Conservation (phyloP, 2,797 vertebrate genomes). For the Enteromius argenteus region DNA sequence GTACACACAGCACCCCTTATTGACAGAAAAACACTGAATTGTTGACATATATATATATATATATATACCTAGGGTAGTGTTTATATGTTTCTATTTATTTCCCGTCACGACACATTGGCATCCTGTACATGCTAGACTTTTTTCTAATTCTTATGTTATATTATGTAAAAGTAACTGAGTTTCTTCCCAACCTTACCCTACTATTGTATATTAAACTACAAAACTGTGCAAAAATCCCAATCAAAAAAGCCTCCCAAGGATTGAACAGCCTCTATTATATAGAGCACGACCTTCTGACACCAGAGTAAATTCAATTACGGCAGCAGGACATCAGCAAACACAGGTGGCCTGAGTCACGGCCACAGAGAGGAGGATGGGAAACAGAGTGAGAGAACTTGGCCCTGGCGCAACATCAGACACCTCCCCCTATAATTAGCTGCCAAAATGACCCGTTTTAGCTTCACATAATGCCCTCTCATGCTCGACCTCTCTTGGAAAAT, state of each 20-base stretch:
- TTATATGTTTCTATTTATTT: no score
- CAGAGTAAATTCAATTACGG: slow-evolving; percentile 36
- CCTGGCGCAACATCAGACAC: neutral
- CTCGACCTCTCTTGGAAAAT: slow-evolving; percentile 11
- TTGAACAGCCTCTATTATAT: neutral
- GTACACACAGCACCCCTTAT: no score
- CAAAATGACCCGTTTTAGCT: neutral
- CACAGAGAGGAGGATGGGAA: slow-evolving; percentile 1
- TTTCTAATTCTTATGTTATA: neutral
- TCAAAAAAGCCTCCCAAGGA: neutral
- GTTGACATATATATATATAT: no score
- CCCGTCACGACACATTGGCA: no score
- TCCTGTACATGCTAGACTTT: neutral
- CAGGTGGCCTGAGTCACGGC: slow-evolving; percentile 24
- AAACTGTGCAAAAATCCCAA: neutral
- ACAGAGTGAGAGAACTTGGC: neutral
- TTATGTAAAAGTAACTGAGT: no score
- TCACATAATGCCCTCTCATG: slow-evolving; percentile 2
- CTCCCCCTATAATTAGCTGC: slow-evolving; percentile 29
- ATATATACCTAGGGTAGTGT: no score
- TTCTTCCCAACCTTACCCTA: neutral
- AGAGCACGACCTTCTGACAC: slow-evolving; percentile 8
- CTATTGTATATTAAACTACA: neutral
- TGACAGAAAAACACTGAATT: no score
- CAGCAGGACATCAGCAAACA: slow-evolving; percentile 24